Conservation (phyloP, 2,888 invertebrate species). For the Cheilosia vulpina region DNA sequence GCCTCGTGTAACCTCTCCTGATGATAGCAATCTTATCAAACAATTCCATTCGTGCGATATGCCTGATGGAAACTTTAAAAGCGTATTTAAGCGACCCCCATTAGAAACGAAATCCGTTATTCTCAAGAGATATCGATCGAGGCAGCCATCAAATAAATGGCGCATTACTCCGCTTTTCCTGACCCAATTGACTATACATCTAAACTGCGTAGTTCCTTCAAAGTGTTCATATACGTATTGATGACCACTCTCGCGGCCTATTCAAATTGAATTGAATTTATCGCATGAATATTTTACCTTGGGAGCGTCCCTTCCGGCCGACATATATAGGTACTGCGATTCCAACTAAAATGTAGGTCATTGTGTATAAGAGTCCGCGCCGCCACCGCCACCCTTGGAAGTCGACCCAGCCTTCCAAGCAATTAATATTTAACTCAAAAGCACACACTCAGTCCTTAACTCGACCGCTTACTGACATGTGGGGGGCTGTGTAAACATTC, state of each 20-base stretch:
- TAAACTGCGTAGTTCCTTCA: constrained; percentile 54
- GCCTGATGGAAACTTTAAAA: constrained; percentile 8
- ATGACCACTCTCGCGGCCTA: constrained; percentile 30
- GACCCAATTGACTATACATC: constrained; percentile 39
- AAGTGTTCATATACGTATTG: constrained; percentile 16
- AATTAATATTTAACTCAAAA: constrained; percentile 41
- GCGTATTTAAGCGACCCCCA: background rate
- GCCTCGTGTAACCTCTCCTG: background rate
- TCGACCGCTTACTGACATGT: background rate
- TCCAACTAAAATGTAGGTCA: constrained; percentile 43
- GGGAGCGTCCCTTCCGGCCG: constrained; percentile 9
- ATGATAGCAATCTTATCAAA: background rate
- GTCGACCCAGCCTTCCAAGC: constrained; percentile 27
- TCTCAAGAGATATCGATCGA: constrained; percentile 49
- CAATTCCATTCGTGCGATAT: background rate
- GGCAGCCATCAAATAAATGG: constrained; percentile 31
- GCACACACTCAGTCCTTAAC: background rate
- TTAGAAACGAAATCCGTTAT: constrained; percentile 40
- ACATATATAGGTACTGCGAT: background rate
- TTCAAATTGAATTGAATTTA: constrained; percentile 47
- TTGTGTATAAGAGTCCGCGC: background rate
- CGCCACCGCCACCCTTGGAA: background rate
- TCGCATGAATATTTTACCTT: constrained; percentile 56
- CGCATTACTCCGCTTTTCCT: constrained; percentile 23
- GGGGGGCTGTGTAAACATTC: constrained; percentile 13